A percentile compares a stretch with the other conserved stretches of the same genome.
Evolutionary conservation across 2,113 vertebrate species (phyloP).

Genomic region (Anoura caudifer): DNA sequence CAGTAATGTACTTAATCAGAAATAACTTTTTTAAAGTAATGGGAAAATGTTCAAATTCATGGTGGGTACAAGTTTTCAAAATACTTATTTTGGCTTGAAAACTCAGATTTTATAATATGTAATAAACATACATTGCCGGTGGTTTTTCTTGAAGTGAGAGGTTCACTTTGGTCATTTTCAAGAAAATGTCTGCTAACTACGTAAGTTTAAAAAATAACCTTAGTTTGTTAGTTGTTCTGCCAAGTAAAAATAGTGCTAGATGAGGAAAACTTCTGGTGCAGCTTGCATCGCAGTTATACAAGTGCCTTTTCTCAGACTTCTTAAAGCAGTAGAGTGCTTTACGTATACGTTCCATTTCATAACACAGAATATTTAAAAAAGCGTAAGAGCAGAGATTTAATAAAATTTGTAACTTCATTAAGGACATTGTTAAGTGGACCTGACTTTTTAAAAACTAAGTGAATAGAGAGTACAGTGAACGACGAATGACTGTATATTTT

Average conservation of each 20-base stretch:
- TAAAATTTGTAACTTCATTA: not conserved
- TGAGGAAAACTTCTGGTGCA: not conserved
- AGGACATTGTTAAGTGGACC: not conserved
- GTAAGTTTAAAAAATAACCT: not conserved
- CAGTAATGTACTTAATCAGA: not conserved
- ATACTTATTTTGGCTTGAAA: slow-evolving; percentile 30
- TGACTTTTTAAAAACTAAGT: not conserved
- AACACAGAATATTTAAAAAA: not conserved
- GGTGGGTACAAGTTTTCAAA: not conserved
- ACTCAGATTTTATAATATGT: not conserved
- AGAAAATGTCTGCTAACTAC: not conserved
- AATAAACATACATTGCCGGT: not conserved
- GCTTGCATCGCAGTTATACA: not conserved
- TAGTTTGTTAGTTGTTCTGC: not conserved
- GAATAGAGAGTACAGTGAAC: not conserved
- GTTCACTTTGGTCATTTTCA: slow-evolving; percentile 26
- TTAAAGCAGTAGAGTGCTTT: not conserved
- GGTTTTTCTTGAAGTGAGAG: slow-evolving; percentile 28
- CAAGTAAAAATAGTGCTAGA: not conserved
- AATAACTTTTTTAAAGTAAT: slow-evolving; percentile 8
- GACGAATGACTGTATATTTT: not conserved
- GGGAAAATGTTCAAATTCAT: not conserved
- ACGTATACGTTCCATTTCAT: not conserved
- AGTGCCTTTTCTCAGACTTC: not conserved
- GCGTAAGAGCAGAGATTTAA: not conserved